Percentiles rank a stretch among this genome's conserved stretches.
phyloP scores from a whole-genome alignment of 2,888 invertebrate species.

The Rhingia campestris region DNA sequence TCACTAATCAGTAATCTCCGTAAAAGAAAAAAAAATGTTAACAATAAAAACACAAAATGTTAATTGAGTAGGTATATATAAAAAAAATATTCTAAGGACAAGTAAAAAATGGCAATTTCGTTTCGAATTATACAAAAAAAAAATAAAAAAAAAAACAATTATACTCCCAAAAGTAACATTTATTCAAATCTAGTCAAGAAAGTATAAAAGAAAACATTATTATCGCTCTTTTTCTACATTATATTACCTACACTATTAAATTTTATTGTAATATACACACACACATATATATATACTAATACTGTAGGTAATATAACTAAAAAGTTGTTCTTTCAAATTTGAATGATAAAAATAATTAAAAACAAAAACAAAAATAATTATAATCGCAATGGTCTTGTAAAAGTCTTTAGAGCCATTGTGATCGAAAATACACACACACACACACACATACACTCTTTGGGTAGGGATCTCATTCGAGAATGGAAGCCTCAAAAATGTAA shows the following conservation, averaged over 20 bases:
- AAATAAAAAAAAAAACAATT: slow-evolving; percentile 29
- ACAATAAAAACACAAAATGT: slow-evolving; percentile 44
- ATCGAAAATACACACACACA: slow-evolving; percentile 2
- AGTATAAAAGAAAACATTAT: slow-evolving; percentile 39
- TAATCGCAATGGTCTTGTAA: slow-evolving; percentile 51
- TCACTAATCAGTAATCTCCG: slow-evolving; percentile 63
- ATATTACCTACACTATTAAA: slow-evolving; percentile 63
- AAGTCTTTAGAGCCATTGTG: slow-evolving; percentile 43
- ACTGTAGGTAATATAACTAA: slow-evolving; percentile 60
- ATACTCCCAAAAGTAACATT: slow-evolving; percentile 55
- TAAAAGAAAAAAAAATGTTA: slow-evolving; percentile 55
- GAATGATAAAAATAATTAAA: slow-evolving; percentile 38
- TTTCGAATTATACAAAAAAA: slow-evolving; percentile 55
- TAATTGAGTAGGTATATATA: slow-evolving; percentile 44
- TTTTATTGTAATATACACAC: slow-evolving; percentile 70
- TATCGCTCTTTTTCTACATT: slow-evolving; percentile 67
- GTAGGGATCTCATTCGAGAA: slow-evolving; percentile 47
- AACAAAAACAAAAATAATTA: slow-evolving; percentile 4
- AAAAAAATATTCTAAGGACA: slow-evolving; percentile 40
- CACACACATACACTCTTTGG: neutral
- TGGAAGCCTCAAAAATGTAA: slow-evolving; percentile 55
- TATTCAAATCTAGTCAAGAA: slow-evolving; percentile 73
- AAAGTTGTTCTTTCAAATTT: slow-evolving; percentile 62
- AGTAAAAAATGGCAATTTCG: slow-evolving; percentile 25
- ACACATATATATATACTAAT: slow-evolving; percentile 30